A percentile compares a stretch with the other conserved stretches of the same genome.
phyloP scores from a whole-genome alignment of 2,797 vertebrate species.

The Poeciliopsis infans region DNA sequence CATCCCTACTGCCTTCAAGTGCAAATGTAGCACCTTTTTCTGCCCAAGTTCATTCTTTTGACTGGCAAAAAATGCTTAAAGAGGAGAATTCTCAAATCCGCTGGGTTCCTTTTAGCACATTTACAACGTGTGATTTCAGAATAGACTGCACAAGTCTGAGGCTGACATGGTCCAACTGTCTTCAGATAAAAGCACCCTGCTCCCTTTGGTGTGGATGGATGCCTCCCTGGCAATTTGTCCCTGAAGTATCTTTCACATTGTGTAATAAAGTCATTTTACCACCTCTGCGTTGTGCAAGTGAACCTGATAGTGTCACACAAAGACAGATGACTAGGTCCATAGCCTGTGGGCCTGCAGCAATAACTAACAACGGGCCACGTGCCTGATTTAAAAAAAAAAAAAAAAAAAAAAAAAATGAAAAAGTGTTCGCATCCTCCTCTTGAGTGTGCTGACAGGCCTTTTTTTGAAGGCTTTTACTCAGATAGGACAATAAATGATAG shows the following conservation, averaged over 20 bases:
- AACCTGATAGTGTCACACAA: conserved; percentile 68
- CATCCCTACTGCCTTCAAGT: neutral
- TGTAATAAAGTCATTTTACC: conserved; percentile 71
- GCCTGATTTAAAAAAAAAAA: conserved; percentile 64
- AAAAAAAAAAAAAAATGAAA: conserved; percentile 65
- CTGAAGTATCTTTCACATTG: conserved; percentile 59
- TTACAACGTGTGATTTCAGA: conserved; percentile 20
- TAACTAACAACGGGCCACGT: conserved; percentile 59
- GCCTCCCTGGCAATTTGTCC: conserved; percentile 55
- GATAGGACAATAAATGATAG: conserved; percentile 50
- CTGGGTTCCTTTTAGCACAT: conserved; percentile 15
- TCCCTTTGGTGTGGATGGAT: conserved; percentile 58
- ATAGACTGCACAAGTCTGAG: conserved; percentile 10
- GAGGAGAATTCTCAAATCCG: conserved; percentile 18
- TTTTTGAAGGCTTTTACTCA: conserved; percentile 35
- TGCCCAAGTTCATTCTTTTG: conserved; percentile 20
- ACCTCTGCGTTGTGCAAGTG: conserved; percentile 59
- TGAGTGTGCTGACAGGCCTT: conserved; percentile 29
- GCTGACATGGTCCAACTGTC: conserved; percentile 29
- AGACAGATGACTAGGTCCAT: conserved; percentile 67
- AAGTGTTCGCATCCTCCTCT: conserved; percentile 46
- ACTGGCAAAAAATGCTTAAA: conserved; percentile 26
- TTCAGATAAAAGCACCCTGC: conserved; percentile 47
- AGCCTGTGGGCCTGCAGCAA: conserved; percentile 61
- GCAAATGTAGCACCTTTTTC: conserved; percentile 33